These are phyloP conservation scores for Pyrocoelia pectoralis DNA, from an alignment of 2,888 invertebrate genomes.

Conservation along the genomic window DNA sequence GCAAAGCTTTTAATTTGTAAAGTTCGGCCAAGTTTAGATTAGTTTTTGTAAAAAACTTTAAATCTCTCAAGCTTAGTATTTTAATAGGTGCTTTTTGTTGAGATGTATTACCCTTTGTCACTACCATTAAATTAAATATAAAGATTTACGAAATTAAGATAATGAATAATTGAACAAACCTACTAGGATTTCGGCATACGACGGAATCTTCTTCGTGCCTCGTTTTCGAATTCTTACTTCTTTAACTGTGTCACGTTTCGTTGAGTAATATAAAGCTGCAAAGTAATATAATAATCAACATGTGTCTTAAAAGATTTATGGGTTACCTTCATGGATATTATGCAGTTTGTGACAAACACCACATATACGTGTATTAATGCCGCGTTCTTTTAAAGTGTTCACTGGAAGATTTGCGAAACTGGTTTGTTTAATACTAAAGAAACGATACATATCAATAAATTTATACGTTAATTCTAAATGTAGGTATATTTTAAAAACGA, in stretches of 20 bases:
- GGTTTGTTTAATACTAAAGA: slow-evolving; percentile 48
- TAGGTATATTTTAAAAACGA: no score
- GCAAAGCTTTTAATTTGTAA: slow-evolving; percentile 62
- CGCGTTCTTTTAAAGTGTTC: not conserved
- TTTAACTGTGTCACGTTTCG: not conserved
- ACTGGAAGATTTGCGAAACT: slow-evolving; percentile 35
- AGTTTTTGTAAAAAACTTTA: slow-evolving; percentile 69
- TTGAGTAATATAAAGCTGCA: not conserved
- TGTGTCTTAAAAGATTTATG: not conserved
- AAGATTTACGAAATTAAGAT: not conserved
- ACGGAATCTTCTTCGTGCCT: slow-evolving; percentile 28
- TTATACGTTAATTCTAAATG: no score
- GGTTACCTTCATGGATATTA: slow-evolving; percentile 44
- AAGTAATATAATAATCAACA: not conserved
- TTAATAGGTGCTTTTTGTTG: slow-evolving; percentile 74
- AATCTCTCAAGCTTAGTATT: slow-evolving; percentile 71
- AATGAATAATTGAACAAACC: slow-evolving; percentile 37
- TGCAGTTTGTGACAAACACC: slow-evolving; percentile 52
- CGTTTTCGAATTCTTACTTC: not conserved
- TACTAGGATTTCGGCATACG: slow-evolving; percentile 46
- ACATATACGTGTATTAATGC: slow-evolving; percentile 46
- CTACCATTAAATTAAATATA: slow-evolving; percentile 57
- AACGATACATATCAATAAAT: slow-evolving; percentile 48
- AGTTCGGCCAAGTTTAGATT: slow-evolving; percentile 66
- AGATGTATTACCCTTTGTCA: slow-evolving; percentile 68